Base-by-base conservation (phyloP, 2,888 invertebrate species). In the Aleiodes leptofemur region DNA sequence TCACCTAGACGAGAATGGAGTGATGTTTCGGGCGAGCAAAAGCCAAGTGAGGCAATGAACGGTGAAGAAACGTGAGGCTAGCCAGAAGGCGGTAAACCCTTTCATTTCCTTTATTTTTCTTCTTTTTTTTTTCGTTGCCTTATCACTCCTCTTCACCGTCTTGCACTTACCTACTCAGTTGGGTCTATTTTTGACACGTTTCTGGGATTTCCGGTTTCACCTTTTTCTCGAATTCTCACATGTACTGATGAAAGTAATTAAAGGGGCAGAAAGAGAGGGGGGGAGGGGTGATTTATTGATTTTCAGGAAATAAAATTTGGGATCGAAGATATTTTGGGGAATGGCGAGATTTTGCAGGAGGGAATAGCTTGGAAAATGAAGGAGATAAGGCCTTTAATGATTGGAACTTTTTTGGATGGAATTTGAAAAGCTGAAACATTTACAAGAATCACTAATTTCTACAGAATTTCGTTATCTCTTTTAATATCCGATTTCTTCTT, bases 101-200 rank as follows among this genome's bases (percentile, higher is more conserved):
- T 72, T 6, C 59, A 72, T 53, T 61, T 34, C 34, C 38, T 72
- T 72, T 38, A 59, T 51, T 71, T 73, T 64, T 73, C n/a, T 7
- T 31, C 4, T 56, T 43, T 48, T 31, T 29, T 43, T 55, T 3
- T 43, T 66, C n/a, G 23, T 23, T 72, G 29, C 38, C 38, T 59
- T 55, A 53, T 73, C 56, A 66, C 64, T 43, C 16, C 23, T 64
- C 16, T 16, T 59, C 31, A 14, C 31, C 7, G 31, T 34, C 43
- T 11, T 23, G 11, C 31, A 34, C 34, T 50, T 23, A 16, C 13
- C 43, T 13, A 1, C 23, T 4, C 2, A 64, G 43, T 43, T 14
- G 34, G 59, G 34, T 29, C 9, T 34, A 11, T 14, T 34, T 59
- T 34, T 14, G 34, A 11, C 59, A 34, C 59, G 59, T 34, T 59